Percentiles rank a stretch among this genome's conserved stretches.
These are phyloP conservation scores for Lepas anatifera DNA, from an alignment of 2,888 invertebrate species.

Conservation along the genomic window DNA sequence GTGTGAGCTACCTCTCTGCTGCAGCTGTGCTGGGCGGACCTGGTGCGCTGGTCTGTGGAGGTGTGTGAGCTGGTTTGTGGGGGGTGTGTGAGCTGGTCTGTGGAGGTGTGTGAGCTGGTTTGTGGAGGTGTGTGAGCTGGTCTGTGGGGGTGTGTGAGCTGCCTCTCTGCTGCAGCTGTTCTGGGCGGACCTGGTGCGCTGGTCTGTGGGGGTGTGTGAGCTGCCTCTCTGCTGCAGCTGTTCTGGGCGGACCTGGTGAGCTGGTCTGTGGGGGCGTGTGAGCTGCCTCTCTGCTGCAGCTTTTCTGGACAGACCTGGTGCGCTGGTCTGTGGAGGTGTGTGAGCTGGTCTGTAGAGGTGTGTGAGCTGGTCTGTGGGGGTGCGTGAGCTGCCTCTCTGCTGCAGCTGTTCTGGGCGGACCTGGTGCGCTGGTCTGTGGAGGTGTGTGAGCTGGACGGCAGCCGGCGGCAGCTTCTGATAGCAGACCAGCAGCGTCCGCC, in stretches of 20 bases:
- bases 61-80: conserved; percentile 70
- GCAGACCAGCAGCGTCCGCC: too few species aligned
- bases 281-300: conserved; percentile 15
- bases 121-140: not conserved
- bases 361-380: too few species aligned
- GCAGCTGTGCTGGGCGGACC: conserved; percentile 69
- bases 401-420: not conserved
- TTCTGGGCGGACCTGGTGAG: too few species aligned
- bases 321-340: conserved; percentile 63
- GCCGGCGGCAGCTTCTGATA: not conserved
- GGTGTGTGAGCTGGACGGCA: not conserved
- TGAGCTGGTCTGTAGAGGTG: too few species aligned
- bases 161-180: too few species aligned
- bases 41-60: conserved; percentile 53
- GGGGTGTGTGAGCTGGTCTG: too few species aligned
- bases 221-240: not conserved
- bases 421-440: not conserved
- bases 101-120: too few species aligned
- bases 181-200: not conserved
- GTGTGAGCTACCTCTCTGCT: not conserved
- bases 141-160: not conserved
- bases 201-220: not conserved
- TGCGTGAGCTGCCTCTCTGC: not conserved
- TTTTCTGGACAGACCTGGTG: conserved; percentile 72
- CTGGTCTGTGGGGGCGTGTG: not conserved